These are phyloP conservation scores for Spheniscus mendiculus DNA, from an alignment of 2,113 vertebrate species.

Conservation along the genomic window DNA sequence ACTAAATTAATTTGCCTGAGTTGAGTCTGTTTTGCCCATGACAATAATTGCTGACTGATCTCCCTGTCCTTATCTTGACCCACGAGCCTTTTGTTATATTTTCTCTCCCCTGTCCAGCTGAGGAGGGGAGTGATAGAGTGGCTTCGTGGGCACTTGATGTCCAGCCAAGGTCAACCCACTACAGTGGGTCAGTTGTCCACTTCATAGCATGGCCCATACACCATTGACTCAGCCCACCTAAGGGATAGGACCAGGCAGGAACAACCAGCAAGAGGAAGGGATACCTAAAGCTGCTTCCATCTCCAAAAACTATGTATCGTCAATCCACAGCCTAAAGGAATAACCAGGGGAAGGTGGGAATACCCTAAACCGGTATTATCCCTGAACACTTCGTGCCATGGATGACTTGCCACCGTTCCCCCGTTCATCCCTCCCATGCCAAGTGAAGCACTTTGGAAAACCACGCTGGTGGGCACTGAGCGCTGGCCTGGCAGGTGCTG, in stretches of 20 bases:
- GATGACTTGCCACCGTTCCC: rapidly evolving
- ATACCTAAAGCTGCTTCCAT: not conserved
- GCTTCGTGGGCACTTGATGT: not conserved
- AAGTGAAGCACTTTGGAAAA: not conserved
- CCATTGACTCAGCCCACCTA: not conserved
- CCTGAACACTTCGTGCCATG: not conserved
- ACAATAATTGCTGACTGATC: too few species aligned
- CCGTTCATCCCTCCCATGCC: not conserved
- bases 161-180: not conserved
- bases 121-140: too few species aligned
- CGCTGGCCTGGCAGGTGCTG: not conserved
- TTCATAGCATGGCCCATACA: not conserved
- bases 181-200: not conserved
- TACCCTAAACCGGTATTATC: too few species aligned
- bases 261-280: not conserved
- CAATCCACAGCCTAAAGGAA: not conserved
- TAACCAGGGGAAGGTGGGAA: not conserved
- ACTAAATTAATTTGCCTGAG: too few species aligned
- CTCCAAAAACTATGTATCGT: rapidly evolving
- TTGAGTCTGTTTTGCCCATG: too few species aligned
- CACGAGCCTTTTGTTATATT: too few species aligned
- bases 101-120: too few species aligned
- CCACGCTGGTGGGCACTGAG: not conserved
- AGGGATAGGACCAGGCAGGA: not conserved
- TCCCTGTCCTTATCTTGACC: too few species aligned